A percentile compares a stretch with the other conserved stretches of the same genome.
These are phyloP conservation scores for Porites australiensis DNA, from an alignment of 64 coral and sea anemone genomes.

Conservation along the genomic window DNA sequence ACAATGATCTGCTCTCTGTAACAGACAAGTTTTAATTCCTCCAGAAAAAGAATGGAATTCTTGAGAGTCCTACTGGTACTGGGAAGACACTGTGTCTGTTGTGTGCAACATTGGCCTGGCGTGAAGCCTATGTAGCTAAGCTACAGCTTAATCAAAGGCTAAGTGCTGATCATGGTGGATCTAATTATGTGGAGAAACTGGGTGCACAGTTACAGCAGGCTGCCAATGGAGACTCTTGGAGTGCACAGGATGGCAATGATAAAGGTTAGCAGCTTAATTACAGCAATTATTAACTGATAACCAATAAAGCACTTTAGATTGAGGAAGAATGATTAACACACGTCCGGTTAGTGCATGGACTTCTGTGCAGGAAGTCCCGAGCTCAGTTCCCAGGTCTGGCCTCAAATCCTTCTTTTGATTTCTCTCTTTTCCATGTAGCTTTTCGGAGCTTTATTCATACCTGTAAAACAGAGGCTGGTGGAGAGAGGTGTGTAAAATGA, in stretches of 20 bases:
- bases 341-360: too few relatives aligned
- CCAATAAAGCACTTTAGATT: too few relatives aligned
- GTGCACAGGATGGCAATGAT: neutral
- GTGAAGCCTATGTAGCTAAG: conserved; percentile 79
- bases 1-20: neutral
- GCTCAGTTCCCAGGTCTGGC: too few relatives aligned
- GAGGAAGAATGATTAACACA: too few relatives aligned
- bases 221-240: conserved; percentile 54
- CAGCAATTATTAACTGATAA: too few relatives aligned
- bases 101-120: conserved; percentile 95
- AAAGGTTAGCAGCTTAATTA: conserved; percentile 10
- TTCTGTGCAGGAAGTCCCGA: too few relatives aligned
- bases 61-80: conserved; percentile 98
- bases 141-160: conserved; percentile 80
- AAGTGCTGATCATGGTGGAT: conserved; percentile 25
- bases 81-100: conserved; percentile 98
- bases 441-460: too few relatives aligned
- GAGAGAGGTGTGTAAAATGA: too few relatives aligned
- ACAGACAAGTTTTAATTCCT: neutral
- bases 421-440: too few relatives aligned
- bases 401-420: too few relatives aligned
- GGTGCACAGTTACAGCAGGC: conserved; percentile 67
- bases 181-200: conserved; percentile 61
- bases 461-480: too few relatives aligned
- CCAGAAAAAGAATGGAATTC: conserved; percentile 91